Base-by-base conservation (phyloP, 2,797 vertebrate genomes). In the Cyprinella venusta region DNA sequence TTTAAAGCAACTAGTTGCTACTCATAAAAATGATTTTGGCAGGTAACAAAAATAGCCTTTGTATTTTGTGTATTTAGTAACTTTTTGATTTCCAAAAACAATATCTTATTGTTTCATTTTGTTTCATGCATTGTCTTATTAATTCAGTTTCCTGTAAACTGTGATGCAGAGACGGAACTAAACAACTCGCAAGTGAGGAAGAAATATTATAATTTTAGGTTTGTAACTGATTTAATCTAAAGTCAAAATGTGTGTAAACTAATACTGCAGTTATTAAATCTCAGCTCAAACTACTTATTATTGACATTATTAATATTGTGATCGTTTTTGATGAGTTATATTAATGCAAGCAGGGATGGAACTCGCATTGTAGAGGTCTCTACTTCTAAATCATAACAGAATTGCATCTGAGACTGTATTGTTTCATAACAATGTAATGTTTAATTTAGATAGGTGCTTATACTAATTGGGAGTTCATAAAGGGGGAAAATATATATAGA, bases 161-260 rank as follows among this genome's bases (percentile, higher is more conserved):
- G 52, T 59, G 24, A 63, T 63, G n/a, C 36, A 61, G 74, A 61
- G 54, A 59, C 56, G 21, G n/a, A 76, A 59, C 24, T 76, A 24
- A 59, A 59, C 30, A 72, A 50, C 45, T 63, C 48, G 69, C 8
- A 65, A 8, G 48, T 65, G 21, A 40, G 15, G 18, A n/a, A 18
- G 5, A 26, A 48, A 77, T 30, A 0, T 48, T 3, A 65, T 1
- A 5, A 1, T 19, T 63, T 45, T 56, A 38, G 40, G 8, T 6
- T 16, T 40, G 52, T 24, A 76, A 59, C 15, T 70, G 13, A 50
- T 79, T 65, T 59, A 74, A 33, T 42, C 26, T 13, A 26, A 24
- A 15, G 21, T 59, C 16, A 5, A 36, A 36, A 72, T n/a, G 13
- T 18, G 2, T 48, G 13, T 63, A 45, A 64, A n/a, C 24, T 45